These are phyloP conservation scores for Chrosomus eos DNA, from an alignment of 2,797 vertebrate genomes.

Conservation along the genomic window DNA sequence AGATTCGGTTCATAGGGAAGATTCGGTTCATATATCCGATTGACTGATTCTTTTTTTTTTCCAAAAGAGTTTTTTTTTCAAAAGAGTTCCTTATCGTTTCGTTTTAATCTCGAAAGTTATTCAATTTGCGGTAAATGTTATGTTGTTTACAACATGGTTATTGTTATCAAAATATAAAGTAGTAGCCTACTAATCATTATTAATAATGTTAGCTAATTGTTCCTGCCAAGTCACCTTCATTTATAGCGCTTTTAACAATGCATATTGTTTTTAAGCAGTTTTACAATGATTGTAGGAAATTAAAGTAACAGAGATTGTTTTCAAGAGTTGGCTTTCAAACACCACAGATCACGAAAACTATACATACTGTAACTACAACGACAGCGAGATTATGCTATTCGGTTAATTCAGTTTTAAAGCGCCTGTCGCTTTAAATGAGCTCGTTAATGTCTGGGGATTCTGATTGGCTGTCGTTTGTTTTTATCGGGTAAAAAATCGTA, in stretches of 20 bases:
- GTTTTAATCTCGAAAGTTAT: background rate
- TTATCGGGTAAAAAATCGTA: background rate
- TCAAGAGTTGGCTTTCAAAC: background rate
- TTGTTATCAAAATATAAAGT: background rate
- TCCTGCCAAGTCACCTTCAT: background rate
- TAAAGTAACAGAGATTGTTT: no score
- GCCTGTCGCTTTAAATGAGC: background rate
- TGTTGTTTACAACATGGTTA: background rate
- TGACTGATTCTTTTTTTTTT: background rate
- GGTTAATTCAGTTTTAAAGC: background rate
- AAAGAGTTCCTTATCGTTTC: background rate
- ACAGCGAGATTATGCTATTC: no score
- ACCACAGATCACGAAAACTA: background rate
- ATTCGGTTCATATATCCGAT: background rate
- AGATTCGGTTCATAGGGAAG: background rate
- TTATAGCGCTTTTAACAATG: no score
- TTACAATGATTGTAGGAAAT: no score
- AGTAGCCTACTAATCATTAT: background rate
- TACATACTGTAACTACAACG: background rate
- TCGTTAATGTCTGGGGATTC: background rate
- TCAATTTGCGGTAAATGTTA: background rate
- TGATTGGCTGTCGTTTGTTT: background rate
- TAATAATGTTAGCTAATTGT: background rate
- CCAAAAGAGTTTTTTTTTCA: no score
- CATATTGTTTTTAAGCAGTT: no score